Conservation (phyloP, 2,888 invertebrate species). For the Julus scanicus region DNA sequence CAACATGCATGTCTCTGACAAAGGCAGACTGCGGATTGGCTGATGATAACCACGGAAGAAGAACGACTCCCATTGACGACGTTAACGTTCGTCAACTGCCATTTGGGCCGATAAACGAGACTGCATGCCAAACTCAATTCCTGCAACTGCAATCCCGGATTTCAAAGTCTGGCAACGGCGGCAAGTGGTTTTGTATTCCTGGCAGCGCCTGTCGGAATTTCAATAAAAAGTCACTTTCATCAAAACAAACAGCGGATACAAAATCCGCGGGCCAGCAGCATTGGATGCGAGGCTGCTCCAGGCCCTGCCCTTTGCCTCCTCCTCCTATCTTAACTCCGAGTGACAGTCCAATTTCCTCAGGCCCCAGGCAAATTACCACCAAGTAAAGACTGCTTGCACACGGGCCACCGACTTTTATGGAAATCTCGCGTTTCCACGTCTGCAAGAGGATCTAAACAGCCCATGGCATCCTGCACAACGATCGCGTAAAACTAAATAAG, state of each 20-base stretch:
- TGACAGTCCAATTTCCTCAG: slow-evolving; percentile 9
- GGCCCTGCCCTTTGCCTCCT: neutral
- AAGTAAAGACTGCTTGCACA: neutral
- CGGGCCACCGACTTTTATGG: slow-evolving; percentile 10
- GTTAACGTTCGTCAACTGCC: too few relatives aligned
- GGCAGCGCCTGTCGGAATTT: neutral
- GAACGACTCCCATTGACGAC: too few relatives aligned
- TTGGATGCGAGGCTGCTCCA: neutral
- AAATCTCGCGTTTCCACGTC: neutral
- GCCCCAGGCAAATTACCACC: slow-evolving; percentile 4
- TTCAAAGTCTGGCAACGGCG: too few relatives aligned
- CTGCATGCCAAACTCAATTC: too few relatives aligned
- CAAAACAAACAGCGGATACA: slow-evolving; percentile 10
- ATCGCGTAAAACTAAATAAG: neutral
- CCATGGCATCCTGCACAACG: too few relatives aligned
- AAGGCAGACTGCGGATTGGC: too few relatives aligned
- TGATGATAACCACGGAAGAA: too few relatives aligned
- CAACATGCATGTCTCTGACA: too few relatives aligned
- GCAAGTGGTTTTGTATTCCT: neutral
- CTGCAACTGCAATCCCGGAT: too few relatives aligned
- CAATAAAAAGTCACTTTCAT: slow-evolving; percentile 1
- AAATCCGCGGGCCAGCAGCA: neutral
- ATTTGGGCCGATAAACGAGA: too few relatives aligned
- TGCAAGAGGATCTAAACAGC: neutral
- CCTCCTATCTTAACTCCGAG: slow-evolving; percentile 19